phyloP scores from a whole-genome alignment of 2,888 invertebrate species.

The Caenorhabditis sinica region DNA sequence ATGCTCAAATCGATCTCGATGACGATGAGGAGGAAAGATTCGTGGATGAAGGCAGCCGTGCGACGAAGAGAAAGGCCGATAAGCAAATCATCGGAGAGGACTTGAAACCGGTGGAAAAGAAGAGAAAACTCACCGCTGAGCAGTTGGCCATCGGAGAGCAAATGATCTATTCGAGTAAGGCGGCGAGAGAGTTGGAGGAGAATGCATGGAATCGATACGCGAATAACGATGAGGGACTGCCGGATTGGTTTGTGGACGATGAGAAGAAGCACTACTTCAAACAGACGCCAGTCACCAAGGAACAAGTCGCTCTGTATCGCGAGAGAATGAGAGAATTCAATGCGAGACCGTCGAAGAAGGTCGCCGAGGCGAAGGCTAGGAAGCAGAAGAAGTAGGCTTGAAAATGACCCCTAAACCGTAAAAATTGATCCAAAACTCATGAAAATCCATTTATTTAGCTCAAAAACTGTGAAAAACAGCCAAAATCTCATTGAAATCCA shows the following conservation, averaged over 20 bases:
- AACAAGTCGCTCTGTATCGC: slow-evolving; percentile 90
- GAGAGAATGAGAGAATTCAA: slow-evolving; percentile 90
- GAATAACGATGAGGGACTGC: slow-evolving; percentile 93
- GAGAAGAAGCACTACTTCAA: slow-evolving; percentile 93
- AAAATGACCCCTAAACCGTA: background rate
- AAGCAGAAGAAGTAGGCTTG: slow-evolving; percentile 89
- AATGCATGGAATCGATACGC: slow-evolving; percentile 87
- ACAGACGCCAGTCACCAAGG: slow-evolving; percentile 89
- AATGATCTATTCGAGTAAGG: slow-evolving; percentile 93
- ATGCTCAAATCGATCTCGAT: slow-evolving; percentile 71
- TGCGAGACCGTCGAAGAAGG: slow-evolving; percentile 96
- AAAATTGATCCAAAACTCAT: background rate
- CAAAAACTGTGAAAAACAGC: background rate
- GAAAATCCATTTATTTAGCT: background rate
- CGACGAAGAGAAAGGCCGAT: slow-evolving; percentile 68
- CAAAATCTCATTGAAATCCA: no score
- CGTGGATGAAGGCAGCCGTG: slow-evolving; percentile 65
- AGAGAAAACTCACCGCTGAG: slow-evolving; percentile 89
- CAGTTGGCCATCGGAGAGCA: slow-evolving; percentile 95
- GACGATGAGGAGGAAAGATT: slow-evolving; percentile 68
- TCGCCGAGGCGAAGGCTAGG: slow-evolving; percentile 97
- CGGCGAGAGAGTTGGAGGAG: slow-evolving; percentile 89
- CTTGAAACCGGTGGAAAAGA: slow-evolving; percentile 73
- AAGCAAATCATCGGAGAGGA: slow-evolving; percentile 73
- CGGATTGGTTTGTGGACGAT: slow-evolving; percentile 96